Evolutionary conservation across 2,888 invertebrate species (phyloP).

Genomic region (Meiosimyza platycephala): DNA sequence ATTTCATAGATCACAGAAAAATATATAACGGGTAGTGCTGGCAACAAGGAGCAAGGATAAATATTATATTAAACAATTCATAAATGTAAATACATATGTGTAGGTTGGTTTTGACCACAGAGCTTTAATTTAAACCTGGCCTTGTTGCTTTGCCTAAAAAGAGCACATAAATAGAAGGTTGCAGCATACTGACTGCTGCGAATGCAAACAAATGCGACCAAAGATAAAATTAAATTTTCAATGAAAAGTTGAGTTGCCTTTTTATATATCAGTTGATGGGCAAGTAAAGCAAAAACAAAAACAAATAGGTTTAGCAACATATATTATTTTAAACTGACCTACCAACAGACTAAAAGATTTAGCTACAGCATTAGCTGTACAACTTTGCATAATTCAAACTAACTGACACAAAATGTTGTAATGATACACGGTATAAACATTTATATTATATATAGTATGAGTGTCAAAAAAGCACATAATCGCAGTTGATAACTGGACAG

Average conservation of each 20-base stretch:
- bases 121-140: no score
- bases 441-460: no score
- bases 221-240: constrained; percentile 8
- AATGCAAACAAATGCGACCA: neutral
- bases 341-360: neutral
- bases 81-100: constrained; percentile 10
- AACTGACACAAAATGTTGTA: neutral
- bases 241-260: neutral
- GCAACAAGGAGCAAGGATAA: constrained; percentile 50
- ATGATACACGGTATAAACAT: neutral
- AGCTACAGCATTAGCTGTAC: neutral
- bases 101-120: neutral
- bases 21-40: no score
- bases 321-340: neutral
- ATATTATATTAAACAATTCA: constrained; percentile 56
- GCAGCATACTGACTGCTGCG: neutral
- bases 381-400: neutral
- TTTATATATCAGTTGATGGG: constrained; percentile 1
- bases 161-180: no score
- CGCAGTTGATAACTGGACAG: neutral
- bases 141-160: no score
- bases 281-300: neutral
- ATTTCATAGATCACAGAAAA: no score
- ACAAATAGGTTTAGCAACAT: neutral
- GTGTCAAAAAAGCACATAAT: neutral